Evolutionary conservation across 1,140 invertebrate genomes (phyloP), one percentile per base, ranked within the genome.

Genomic region (Drosophila ercepeae): DNA sequence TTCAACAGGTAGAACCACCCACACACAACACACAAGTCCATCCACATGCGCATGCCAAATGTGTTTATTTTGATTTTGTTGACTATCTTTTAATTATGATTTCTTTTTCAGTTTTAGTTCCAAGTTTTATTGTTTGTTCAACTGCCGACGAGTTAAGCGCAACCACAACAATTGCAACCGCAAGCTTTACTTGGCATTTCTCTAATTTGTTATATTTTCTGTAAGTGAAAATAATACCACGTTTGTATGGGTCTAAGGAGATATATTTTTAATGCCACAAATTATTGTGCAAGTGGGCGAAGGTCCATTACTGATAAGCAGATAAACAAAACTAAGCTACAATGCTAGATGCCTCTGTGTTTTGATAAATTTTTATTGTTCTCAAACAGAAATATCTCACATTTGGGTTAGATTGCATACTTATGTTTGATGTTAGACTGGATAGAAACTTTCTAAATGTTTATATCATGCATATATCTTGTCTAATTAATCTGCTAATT

Each of bases 101-200:
- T 83, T 58, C 14, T 89, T 89, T 32, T 89, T 34, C 81, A 86
- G 82, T 88, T 88, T 77, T 81, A 86, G 81, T 88, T 81, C 13
- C 46, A 50, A 67, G 13, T 48, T 3, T 67, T 50, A 21, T 71
- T 54, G 55, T 55, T 53, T 55, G 42, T 42, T 16, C 57, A 60
- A 68, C 69, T 58, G 73, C 54, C 58, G 18, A 46, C 39, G 41
- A 57, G 36, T 50, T 50, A 54, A 59, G 34, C 46, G 9, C 34
- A 44, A 39, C 51, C 42, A 61, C 45, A 41, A 63, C 36, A 23
- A 29, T 46, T 27, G 19, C 23, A 16, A 19, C 44, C 44, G 21
- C 46, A 44, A 61, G n/a, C 11, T 23, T 27, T 19, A 16, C 21
- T 45, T 52, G 39, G 51, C 46, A 67, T 67, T 27, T 39, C 63